Evolutionary conservation across 1,140 invertebrate species (phyloP), one percentile per base, ranked within the genome.

Genomic region (Condylostylus longicornis): DNA sequence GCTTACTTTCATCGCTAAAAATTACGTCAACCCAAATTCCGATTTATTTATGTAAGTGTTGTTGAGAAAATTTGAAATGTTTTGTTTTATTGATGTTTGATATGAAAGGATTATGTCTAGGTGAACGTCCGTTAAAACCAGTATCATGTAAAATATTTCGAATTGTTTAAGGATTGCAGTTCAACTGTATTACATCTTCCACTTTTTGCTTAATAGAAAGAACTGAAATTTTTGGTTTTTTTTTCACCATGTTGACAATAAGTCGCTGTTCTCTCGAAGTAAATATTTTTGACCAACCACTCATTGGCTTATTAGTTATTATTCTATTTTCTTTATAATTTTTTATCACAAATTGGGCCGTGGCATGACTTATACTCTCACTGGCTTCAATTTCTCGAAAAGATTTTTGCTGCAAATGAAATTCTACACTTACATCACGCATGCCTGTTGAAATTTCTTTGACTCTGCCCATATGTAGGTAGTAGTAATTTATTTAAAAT

Each of bases 1-100:
- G 50, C 46, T 45, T 52, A 18, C 37, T 31, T 44, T 52, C 43
- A 25, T 52, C 49, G 20, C 41, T 41, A 41, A 39, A 49, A 23
- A 49, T 42, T 7, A 50, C 34, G 33, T 35, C 42, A 13, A 33
- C 23, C 47, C 41, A 50, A 14, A 38, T 35, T 23, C 4, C 31
- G 19, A 25, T 2, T 8, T 18, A 15, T 22, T 17, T 40, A 18
- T 39, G 40, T 20, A 42, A 8, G 35, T 44, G 23, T 15, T 41
- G 17, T 25, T 44, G 44, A 25, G 42, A 36, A 39, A 46, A 51
- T 2, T 37, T 27, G 22, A 45, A 14, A 28, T 36, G 30, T 21
- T 32, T 42, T 33, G 18, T 33, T 10, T 36, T 30, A 33, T 50
- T 42, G 3, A 34, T 12, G 9, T 34, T 18, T 5, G 30, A 22